Evolutionary conservation across 2,113 vertebrate genomes (phyloP).

Genomic region (Ovis canadensis): DNA sequence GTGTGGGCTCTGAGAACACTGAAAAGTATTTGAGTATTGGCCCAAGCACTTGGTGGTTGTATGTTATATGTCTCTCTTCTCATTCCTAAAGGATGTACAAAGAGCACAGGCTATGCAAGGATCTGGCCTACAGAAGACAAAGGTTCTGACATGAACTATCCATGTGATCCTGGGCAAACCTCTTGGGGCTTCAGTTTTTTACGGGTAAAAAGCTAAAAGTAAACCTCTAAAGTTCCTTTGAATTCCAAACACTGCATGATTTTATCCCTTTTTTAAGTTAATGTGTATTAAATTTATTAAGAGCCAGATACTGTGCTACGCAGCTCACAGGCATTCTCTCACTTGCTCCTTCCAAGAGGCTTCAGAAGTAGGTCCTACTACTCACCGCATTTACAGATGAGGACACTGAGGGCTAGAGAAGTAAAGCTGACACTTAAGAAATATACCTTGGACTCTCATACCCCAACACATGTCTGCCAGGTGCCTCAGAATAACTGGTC

Average conservation of each 20-base stretch:
- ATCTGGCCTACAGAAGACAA: not conserved
- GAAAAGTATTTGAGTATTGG: not conserved
- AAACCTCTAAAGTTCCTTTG: not conserved
- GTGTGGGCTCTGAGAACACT: not conserved
- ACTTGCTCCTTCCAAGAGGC: not conserved
- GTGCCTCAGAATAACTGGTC: not conserved
- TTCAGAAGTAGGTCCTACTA: not conserved
- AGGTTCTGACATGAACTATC: not conserved
- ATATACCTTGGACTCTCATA: not conserved
- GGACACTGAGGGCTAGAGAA: not conserved
- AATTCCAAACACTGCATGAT: not conserved
- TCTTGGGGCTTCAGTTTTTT: not conserved
- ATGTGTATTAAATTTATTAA: not conserved
- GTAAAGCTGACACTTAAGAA: not conserved
- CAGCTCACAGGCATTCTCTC: not conserved
- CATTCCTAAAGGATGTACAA: not conserved
- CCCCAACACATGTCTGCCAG: fast-evolving
- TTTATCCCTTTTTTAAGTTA: not conserved
- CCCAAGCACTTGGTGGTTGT: not conserved
- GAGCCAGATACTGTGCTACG: not conserved
- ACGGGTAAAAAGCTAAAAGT: not conserved
- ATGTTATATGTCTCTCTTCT: not conserved
- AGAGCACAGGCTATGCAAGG: not conserved
- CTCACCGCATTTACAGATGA: not conserved
- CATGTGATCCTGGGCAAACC: not conserved